phyloP scores from a whole-genome alignment of 30 jellyfish, hydroid and myxozoan genomes.

The Sanderia malayensis region DNA sequence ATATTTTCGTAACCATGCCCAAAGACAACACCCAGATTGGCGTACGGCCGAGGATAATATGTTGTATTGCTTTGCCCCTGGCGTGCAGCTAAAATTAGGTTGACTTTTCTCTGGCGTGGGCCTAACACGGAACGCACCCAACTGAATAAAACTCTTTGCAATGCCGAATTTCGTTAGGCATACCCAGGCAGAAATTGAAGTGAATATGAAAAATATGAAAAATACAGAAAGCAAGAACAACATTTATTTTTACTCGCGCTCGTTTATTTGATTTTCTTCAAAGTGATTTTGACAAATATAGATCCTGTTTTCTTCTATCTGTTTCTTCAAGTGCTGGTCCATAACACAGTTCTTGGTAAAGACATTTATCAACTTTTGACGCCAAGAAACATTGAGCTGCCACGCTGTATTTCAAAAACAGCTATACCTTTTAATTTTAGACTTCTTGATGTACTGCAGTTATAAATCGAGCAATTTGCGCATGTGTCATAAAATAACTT shows the following conservation, averaged over 20 bases:
- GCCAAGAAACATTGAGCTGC: not conserved
- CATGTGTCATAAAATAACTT: no score
- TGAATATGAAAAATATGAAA: no score
- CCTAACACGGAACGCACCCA: not conserved
- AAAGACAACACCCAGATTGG: no score
- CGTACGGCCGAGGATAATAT: not conserved
- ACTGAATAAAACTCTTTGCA: no score
- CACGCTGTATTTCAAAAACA: not conserved
- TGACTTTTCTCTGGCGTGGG: not conserved
- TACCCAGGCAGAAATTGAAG: no score
- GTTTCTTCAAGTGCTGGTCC: slow-evolving; percentile 3
- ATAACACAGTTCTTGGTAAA: not conserved
- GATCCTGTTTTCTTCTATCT: not conserved
- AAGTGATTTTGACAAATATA: not conserved
- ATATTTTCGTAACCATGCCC: no score
- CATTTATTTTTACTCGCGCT: not conserved
- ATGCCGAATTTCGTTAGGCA: no score
- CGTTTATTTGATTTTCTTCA: not conserved
- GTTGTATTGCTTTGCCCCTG: not conserved
- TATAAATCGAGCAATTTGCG: not conserved
- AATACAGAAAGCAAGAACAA: not conserved
- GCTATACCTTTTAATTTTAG: not conserved
- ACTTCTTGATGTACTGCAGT: slow-evolving; percentile 3
- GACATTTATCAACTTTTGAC: slow-evolving; percentile 2
- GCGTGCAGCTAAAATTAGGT: not conserved